A percentile compares a stretch with the other conserved stretches of the same genome.
These are phyloP conservation scores for Acronicta psi DNA, from an alignment of 2,888 invertebrate species.

Conservation along the genomic window DNA sequence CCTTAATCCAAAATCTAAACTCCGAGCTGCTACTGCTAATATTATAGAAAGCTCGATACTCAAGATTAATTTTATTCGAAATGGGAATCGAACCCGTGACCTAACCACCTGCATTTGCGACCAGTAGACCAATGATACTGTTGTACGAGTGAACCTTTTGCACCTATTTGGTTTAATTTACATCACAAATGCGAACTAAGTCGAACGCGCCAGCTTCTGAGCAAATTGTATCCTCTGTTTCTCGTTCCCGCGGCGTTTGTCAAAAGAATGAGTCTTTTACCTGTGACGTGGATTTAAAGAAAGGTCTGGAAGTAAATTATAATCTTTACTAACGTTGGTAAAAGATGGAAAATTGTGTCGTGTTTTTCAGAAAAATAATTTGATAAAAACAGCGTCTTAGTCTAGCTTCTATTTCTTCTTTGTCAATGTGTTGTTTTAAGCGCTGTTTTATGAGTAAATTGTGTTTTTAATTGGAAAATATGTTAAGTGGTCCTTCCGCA, in stretches of 20 bases:
- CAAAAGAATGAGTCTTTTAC: constrained; percentile 80
- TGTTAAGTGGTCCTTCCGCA: too few species aligned
- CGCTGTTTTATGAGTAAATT: too few species aligned
- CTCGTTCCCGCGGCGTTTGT: constrained; percentile 70
- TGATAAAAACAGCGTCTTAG: too few species aligned
- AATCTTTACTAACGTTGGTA: neutral
- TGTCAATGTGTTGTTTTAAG: too few species aligned
- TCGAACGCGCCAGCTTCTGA: constrained; percentile 68
- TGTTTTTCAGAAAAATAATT: too few species aligned
- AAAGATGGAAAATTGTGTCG: neutral
- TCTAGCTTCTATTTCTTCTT: too few species aligned
- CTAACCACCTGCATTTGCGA: neutral
- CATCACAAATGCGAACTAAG: constrained; percentile 77
- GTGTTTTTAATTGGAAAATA: too few species aligned
- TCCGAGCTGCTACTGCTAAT: too few species aligned
- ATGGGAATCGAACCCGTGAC: too few species aligned
- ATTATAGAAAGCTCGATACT: too few species aligned
- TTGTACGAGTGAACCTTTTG: constrained; percentile 21
- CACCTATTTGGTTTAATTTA: constrained; percentile 50
- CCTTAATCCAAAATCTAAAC: too few species aligned
- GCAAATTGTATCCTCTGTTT: constrained; percentile 77
- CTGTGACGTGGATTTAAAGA: constrained; percentile 21
- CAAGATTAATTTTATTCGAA: too few species aligned
- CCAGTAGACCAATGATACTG: neutral
- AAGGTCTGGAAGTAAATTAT: constrained; percentile 31